Percentiles rank a stretch among this genome's conserved stretches.
phyloP scores from a whole-genome alignment of 1,140 invertebrate genomes.

The Bombus soroeensis region DNA sequence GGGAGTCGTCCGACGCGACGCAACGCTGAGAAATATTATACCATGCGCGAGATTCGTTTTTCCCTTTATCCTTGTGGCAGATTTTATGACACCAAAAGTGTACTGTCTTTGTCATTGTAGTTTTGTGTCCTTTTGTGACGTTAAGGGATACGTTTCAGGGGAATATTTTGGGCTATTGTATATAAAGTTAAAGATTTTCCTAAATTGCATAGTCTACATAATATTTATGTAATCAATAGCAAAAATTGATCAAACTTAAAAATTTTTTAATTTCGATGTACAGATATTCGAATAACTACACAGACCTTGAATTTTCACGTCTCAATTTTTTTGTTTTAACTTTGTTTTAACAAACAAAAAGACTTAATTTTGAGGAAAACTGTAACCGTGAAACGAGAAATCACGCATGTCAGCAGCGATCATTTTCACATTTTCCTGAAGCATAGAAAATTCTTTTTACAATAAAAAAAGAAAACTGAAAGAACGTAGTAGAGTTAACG shows the following conservation, averaged over 20 bases:
- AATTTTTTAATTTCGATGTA: too few species aligned
- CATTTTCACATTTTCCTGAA: too few species aligned
- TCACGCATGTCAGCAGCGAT: too few species aligned
- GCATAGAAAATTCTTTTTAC: too few species aligned
- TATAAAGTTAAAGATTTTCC: not conserved
- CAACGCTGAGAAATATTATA: slow-evolving; percentile 55
- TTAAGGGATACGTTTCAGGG: not conserved
- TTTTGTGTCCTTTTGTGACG: not conserved
- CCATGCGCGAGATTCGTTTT: slow-evolving; percentile 47
- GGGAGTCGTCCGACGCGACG: slow-evolving; percentile 10
- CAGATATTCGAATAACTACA: too few species aligned
- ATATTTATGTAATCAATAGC: not conserved
- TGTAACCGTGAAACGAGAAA: too few species aligned
- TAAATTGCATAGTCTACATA: fast-evolving
- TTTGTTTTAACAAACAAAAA: too few species aligned
- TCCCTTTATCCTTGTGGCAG: not conserved
- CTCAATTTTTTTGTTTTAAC: too few species aligned
- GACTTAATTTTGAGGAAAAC: too few species aligned
- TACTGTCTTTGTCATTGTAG: not conserved
- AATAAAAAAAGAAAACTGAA: too few species aligned
- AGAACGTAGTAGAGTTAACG: too few species aligned
- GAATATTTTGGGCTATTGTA: not conserved
- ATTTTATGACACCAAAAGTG: not conserved
- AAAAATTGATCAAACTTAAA: not conserved
- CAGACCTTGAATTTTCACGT: too few species aligned